Percentiles rank a stretch among this genome's conserved stretches.
Evolutionary conservation across 2,113 vertebrate species (phyloP).

Genomic region (Emydura subglobosa): DNA sequence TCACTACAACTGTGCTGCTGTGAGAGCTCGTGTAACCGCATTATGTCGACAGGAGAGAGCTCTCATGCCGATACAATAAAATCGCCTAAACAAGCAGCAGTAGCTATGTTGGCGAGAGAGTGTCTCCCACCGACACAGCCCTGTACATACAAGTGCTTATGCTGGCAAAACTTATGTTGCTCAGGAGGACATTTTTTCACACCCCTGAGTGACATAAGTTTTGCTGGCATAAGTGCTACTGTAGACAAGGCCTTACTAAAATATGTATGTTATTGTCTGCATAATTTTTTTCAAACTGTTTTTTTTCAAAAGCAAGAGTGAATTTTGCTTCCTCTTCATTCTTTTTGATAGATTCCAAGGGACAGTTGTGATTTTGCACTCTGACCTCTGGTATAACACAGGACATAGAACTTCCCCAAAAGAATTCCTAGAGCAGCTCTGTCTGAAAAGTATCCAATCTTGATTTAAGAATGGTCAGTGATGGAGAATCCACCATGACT

Average conservation of each 20-base stretch:
- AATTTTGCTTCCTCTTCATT: conserved; percentile 19
- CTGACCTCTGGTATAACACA: neutral
- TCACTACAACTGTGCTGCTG: too few relatives aligned
- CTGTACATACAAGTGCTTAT: too few relatives aligned
- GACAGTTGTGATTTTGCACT: neutral
- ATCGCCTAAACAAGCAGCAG: too few relatives aligned
- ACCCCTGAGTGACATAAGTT: too few relatives aligned
- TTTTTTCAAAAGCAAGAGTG: conserved; percentile 11
- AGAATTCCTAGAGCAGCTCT: neutral
- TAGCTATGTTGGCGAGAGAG: too few relatives aligned
- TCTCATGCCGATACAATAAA: too few relatives aligned
- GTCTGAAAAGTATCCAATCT: neutral
- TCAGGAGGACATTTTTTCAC: too few relatives aligned
- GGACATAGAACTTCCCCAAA: neutral
- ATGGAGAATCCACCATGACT: neutral
- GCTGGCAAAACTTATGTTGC: too few relatives aligned
- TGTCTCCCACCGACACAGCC: too few relatives aligned
- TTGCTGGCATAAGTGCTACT: too few relatives aligned
- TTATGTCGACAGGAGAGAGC: too few relatives aligned
- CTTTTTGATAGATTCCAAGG: neutral
- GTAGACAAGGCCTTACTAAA: neutral
- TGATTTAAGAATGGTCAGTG: neutral
- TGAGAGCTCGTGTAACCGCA: too few relatives aligned
- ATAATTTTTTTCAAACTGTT: neutral
- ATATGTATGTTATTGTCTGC: neutral